Evolutionary conservation across 2,113 vertebrate genomes (phyloP).

Genomic region (Hemibagrus wyckioides): DNA sequence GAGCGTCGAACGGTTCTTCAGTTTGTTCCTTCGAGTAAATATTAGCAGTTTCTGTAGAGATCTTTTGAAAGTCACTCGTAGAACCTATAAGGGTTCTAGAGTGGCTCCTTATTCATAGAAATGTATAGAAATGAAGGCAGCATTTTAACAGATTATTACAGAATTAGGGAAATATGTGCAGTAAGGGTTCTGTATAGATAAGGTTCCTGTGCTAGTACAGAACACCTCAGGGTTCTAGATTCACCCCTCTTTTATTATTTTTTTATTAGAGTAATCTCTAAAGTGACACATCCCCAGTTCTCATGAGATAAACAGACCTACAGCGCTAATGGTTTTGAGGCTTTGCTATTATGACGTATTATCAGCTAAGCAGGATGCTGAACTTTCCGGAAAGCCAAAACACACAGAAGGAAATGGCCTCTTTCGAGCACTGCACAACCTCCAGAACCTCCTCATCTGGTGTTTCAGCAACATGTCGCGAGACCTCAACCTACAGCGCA

Average conservation of each 20-base stretch:
- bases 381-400: not conserved
- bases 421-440: not conserved
- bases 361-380: slow-evolving; percentile 23
- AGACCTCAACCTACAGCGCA: not conserved
- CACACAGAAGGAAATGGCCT: slow-evolving; percentile 24
- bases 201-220: not conserved
- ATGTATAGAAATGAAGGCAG: too few species aligned
- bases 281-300: not conserved
- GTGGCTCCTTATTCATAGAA: too few species aligned
- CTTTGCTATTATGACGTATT: not conserved
- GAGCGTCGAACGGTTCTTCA: not conserved
- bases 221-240: not conserved
- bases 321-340: not conserved
- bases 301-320: not conserved
- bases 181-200: not conserved
- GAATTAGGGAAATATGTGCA: too few species aligned
- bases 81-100: too few species aligned
- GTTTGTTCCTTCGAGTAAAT: not conserved
- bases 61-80: too few species aligned
- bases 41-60: not conserved
- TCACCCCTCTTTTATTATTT: not conserved
- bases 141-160: too few species aligned
- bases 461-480: not conserved
- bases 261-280: not conserved
- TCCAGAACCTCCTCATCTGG: slow-evolving; percentile 11